Conservation (phyloP, 2,797 vertebrate genomes). For the Lepilemur septentrionalis region DNA sequence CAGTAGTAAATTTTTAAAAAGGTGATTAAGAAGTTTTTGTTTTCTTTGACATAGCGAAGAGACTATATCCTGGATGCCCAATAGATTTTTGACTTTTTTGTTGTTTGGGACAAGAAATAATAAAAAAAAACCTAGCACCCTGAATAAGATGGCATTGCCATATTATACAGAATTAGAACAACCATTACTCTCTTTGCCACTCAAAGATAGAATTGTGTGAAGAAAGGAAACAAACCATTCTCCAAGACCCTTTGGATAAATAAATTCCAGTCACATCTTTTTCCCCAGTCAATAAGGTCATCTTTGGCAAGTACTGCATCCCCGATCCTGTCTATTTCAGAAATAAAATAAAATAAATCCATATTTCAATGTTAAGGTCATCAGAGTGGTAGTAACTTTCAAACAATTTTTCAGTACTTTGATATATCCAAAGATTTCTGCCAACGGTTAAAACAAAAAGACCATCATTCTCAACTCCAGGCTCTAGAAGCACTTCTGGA, state of each 20-base stretch:
- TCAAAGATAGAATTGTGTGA: not conserved
- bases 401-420: conserved; percentile 30
- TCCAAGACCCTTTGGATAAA: not conserved
- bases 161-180: not conserved
- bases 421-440: conserved; percentile 6
- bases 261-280: conserved; percentile 61
- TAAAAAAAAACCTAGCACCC: not conserved
- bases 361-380: conserved; percentile 65
- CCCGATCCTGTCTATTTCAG: conserved; percentile 60
- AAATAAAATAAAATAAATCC: conserved; percentile 58
- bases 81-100: not conserved
- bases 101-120: not conserved
- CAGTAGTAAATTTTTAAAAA: conserved; percentile 13
- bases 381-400: conserved; percentile 20
- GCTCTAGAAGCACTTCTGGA: not conserved
- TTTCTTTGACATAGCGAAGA: not conserved
- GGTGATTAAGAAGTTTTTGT: not conserved
- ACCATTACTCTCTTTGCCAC: conserved; percentile 13
- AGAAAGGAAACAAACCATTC: conserved; percentile 12
- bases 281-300: conserved; percentile 61
- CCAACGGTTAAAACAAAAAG: not conserved
- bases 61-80: not conserved
- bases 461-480: not conserved
- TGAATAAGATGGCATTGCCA: not conserved
- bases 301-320: conserved; percentile 50